Base-by-base conservation (phyloP, 92 coral and sea anemone genomes). In the Paramuricea clavata region DNA sequence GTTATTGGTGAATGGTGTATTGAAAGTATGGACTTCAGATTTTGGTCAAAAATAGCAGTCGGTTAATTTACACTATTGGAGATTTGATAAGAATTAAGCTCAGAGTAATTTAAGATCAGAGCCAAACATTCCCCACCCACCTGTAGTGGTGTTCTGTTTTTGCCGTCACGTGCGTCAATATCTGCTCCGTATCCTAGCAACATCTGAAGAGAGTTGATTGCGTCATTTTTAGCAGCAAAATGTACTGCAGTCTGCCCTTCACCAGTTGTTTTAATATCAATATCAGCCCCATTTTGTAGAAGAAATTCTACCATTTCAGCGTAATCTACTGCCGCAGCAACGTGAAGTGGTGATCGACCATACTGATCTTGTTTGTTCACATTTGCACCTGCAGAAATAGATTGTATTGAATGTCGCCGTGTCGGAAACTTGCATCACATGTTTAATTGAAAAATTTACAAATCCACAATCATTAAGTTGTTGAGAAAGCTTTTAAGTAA, bases 251-350 rank as follows among this genome's bases (percentile, higher is more conserved):
- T 21, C 54, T 78, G 83, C 54, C 41, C 64, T 54, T 78, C 83
- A 23, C 83, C 83, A 23, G 60, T 13, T 16, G 83, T 78, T 39
- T 78, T 32, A 23, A 78, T 78, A 23, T 78, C 49, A 34, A 78
- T 54, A 21, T 78, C 83, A 7, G 83, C 83, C 16, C 69, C 83
- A 52, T 78, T 78, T 52, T 78, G 68, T 3, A 78, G 43, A 13
- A 78, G 83, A 57, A 78, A 78, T 78, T 78, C 83, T 6, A 78
- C 83, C 83, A 78, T 78, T 78, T 78, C 83, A n/a, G 83, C 83
- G 69, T 78, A 78, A 60, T 78, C 69, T 15, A 78, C 83, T 54
- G 83, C 83, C 11, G 83, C 83, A 32, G 83, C 83, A 52, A 78
- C 83, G 28, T 78, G 83, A 27, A 78, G 83, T 28, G 83, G 83